Evolutionary conservation across 2,888 invertebrate genomes (phyloP), one percentile per base, ranked within the genome.

Genomic region (Erpobdella octoculata): DNA sequence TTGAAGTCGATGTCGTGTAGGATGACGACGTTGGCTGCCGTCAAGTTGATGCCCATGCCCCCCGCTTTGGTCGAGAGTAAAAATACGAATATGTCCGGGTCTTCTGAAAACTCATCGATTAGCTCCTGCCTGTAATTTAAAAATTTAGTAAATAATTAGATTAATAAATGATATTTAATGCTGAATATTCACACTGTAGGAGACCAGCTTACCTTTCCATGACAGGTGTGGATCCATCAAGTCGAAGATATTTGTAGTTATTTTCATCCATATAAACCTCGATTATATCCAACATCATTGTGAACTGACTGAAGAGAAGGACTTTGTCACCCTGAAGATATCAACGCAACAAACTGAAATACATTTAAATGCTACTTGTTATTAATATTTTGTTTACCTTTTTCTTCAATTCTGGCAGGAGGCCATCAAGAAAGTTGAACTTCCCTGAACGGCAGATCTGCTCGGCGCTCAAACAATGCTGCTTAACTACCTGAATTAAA

Each of bases 1-100:
- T 97, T 97, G 83, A 93, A 95, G 86, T 97, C 97, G 68, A 96
- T 92, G 81, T 97, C 97, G 83, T 97, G 95, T 76, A 97, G 90
- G 78, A 94, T 90, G 77, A 96, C 96, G 15, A 91, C 91, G 85
- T 96, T 94, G 0, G 97, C 96, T 0, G 92, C 89, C 0, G 81
- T 81, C 69, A 83, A 75, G 74, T 83, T 83, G 75, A 83, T 83
- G 25, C 83, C 76, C 61, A 76, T 66, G 21, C 74, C 97, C 38
- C 96, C 96, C 0, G 96, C 96, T 81, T 88, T 88, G 0, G 96
- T 96, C 5, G 94, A 93, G 78, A 96, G 83, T 73, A 96, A 86
- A 84, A 96, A 96, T 78, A 92, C 87, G 83, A 93, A 93, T 78
- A 94, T 90, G 72, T 88, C 88, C 1, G 85, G 80, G 80, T 93